Evolutionary conservation across 2,797 vertebrate genomes (phyloP), one percentile per base, ranked within the genome.

Genomic region (Botia kubotai): DNA sequence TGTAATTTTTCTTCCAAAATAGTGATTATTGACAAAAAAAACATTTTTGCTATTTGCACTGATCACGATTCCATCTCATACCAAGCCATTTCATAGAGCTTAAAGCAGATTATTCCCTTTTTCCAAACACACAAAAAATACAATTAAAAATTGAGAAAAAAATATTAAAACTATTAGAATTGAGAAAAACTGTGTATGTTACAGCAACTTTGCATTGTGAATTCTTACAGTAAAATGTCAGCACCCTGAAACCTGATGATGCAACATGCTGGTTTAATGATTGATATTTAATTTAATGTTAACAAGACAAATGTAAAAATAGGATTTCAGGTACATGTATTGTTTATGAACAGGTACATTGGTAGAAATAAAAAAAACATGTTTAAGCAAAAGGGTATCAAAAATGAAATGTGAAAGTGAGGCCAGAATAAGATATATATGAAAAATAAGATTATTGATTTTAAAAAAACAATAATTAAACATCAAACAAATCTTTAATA

Each of bases 261-360:
- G 4, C 10, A 66, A 66, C 14, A 66, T 39, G 33, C 17, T 65
- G 29, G 16, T 55, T 21, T 6, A 4, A 43, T 4, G 19, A 26
- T 57, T 19, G 19, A 4, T 43, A 52, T 62, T 29, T 16, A 23
- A 48, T 62, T 13, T 19, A 13, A 58, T 29, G 23, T 48, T 70
- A 60, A 21, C 39, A 71, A 7, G 67, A 78, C 19, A 33, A 48
- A 68, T 36, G 67, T 17, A 50, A 76, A 19, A 50, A 53, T 3
- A 69, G 12, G 26, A 63, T 63, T 72, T 71, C n/a, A 60, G 76
- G 67, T 39, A 72, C 57, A 36, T 48, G 1, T 52, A 57, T 77
- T 21, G 55, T 77, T 85, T 50, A 55, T 78, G 48, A 72, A 76
- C 55, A 72, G 72, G 72, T 75, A 74, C 57, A 83, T 60, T 57